These are phyloP conservation scores for Cephonodes hylas DNA, from an alignment of 2,888 invertebrate species.

Conservation along the genomic window DNA sequence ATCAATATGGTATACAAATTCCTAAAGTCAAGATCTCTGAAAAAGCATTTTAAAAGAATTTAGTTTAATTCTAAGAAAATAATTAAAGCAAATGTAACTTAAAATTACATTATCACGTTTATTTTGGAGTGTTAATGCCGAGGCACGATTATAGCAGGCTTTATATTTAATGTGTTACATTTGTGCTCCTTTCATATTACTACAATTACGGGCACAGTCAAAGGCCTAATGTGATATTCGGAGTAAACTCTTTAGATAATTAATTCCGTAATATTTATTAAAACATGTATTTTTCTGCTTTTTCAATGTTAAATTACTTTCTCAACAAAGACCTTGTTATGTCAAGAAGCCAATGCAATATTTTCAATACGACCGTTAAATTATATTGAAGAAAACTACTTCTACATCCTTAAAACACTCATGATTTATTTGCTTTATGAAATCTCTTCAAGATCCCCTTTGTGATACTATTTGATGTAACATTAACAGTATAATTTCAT, in stretches of 20 bases:
- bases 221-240: neutral
- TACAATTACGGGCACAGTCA: neutral
- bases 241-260: neutral
- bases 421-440: neutral
- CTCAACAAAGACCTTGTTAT: too few relatives aligned
- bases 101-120: neutral
- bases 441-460: neutral
- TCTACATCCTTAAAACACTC: neutral
- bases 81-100: neutral
- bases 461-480: neutral
- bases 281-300: too few relatives aligned
- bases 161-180: neutral
- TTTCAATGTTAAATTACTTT: too few relatives aligned
- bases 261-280: too few relatives aligned
- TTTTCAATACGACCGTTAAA: neutral
- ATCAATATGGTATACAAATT: too few relatives aligned
- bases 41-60: neutral
- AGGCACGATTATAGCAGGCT: constrained; percentile 11
- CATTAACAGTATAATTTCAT: neutral
- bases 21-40: neutral
- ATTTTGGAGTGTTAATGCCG: neutral
- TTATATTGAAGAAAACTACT: neutral
- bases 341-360: too few relatives aligned
- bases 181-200: neutral
- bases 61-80: neutral